A percentile compares a stretch with the other conserved stretches of the same genome.
Evolutionary conservation across 2,888 invertebrate genomes (phyloP).

Genomic region (Protonemura montana): DNA sequence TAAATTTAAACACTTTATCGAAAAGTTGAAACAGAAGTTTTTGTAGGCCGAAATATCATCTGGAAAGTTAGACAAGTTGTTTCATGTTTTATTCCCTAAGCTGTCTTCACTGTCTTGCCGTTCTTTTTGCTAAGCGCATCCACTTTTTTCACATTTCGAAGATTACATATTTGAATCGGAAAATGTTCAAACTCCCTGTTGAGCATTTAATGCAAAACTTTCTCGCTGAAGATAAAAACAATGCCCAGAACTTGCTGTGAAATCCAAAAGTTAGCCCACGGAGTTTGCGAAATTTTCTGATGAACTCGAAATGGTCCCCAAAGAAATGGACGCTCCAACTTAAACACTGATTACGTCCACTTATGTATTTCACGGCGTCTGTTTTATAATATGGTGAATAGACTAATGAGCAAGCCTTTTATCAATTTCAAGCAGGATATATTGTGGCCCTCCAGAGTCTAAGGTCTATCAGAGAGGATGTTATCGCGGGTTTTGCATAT

Average conservation of each 20-base stretch:
- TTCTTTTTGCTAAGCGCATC: neutral
- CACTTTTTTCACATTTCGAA: neutral
- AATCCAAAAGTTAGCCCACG: neutral
- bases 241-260: neutral
- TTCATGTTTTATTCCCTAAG: neutral
- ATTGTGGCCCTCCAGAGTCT: neutral
- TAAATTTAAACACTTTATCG: neutral
- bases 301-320: neutral
- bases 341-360: neutral
- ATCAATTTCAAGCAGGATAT: neutral
- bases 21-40: neutral
- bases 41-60: neutral
- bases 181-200: neutral
- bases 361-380: neutral
- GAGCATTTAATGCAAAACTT: neutral
- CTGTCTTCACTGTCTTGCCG: neutral
- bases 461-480: neutral
- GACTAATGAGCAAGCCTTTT: neutral
- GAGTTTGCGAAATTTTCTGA: neutral
- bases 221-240: neutral
- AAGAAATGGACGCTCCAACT: neutral
- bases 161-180: slow-evolving; percentile 7
- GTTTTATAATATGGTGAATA: slow-evolving; percentile 14
- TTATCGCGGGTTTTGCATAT: slow-evolving; percentile 14
- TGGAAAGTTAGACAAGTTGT: neutral